These are phyloP conservation scores for Moxostoma hubbsi DNA, from an alignment of 2,797 vertebrate genomes.

Conservation along the genomic window DNA sequence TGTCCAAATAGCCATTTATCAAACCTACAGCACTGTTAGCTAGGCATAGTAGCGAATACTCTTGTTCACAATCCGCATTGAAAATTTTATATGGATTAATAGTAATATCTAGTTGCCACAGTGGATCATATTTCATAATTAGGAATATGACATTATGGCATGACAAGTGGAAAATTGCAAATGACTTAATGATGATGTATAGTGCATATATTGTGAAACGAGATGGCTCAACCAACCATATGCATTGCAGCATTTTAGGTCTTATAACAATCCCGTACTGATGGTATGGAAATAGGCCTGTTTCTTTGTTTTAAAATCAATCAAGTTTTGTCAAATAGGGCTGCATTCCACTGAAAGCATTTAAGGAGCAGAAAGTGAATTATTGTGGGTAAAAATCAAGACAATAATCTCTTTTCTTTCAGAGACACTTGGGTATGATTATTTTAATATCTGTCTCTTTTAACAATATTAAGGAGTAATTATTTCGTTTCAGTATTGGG, in stretches of 20 bases:
- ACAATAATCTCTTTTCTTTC: slow-evolving; percentile 26
- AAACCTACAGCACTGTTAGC: slow-evolving; percentile 46
- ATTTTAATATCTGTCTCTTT: slow-evolving; percentile 36
- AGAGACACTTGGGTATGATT: slow-evolving; percentile 44
- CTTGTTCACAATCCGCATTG: slow-evolving; percentile 35
- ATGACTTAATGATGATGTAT: slow-evolving; percentile 58
- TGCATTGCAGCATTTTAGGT: slow-evolving; percentile 14
- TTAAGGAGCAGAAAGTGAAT: neutral
- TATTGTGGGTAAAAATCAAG: neutral
- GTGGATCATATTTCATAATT: slow-evolving; percentile 63
- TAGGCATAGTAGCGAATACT: slow-evolving; percentile 42
- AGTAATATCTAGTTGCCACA: slow-evolving; percentile 42
- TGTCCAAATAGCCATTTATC: slow-evolving; percentile 49
- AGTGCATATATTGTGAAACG: slow-evolving; percentile 61
- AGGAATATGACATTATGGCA: slow-evolving; percentile 55
- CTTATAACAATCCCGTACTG: slow-evolving; percentile 28
- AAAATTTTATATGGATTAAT: slow-evolving; percentile 56
- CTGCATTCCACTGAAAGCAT: neutral
- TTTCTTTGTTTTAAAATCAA: slow-evolving; percentile 2
- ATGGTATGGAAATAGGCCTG: slow-evolving; percentile 13
- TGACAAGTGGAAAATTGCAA: slow-evolving; percentile 60
- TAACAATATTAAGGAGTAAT: neutral
- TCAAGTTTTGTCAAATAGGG: neutral
- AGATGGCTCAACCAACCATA: slow-evolving; percentile 42
- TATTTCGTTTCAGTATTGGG: neutral